Base-by-base conservation (phyloP, 2,888 invertebrate species). In the Pilophorus perplexus region DNA sequence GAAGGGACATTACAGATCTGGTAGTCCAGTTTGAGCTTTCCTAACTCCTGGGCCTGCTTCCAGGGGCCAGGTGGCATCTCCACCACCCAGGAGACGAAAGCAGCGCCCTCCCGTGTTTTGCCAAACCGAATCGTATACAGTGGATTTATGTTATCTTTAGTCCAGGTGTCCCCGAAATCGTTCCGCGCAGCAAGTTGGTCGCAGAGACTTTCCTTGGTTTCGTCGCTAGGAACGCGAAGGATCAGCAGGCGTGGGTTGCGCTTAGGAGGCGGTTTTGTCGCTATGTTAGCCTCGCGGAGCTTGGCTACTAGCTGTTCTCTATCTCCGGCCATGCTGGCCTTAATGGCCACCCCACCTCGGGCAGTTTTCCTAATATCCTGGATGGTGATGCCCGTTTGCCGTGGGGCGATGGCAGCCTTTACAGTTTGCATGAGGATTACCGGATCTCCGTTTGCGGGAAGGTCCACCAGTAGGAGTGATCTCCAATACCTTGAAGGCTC, bases 61-160 rank as follows among this genome's bases (percentile, higher is more conserved):
- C 52, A 52, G 27, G 14, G 25, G 8, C 25, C n/a, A 1, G 16
- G 16, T 1, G 25, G 28, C n/a, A 54, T 20, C 18, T 54, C 33
- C 5, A 54, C 54, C 1, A 54, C 54, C 52, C 54, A 54, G 5
- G 54, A 33, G 5, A 37, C 37, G 22, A 33, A 54, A 5, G 1
- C 28, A 3, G 10, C 16, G 2, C 37, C 37, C 10, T n/a, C 20
- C 12, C 28, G n/a, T n/a, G 20, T 20, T 20, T n/a, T 46, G 1
- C 54, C 54, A 16, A 33, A 54, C 16, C 54, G 25, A 1, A 54
- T 12, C 3, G 54, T 54, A 12, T 54, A 54, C 2, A 54, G 54
- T 4, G 54, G 54, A 3, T 33, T 54, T 18, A 54, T 8, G 12
- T 28, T 16, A 12, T 54, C 37, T 12, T n/a, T 16, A 12, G 16